Base-by-base conservation (phyloP, 1,140 invertebrate species). In the Melitaea cinxia region DNA sequence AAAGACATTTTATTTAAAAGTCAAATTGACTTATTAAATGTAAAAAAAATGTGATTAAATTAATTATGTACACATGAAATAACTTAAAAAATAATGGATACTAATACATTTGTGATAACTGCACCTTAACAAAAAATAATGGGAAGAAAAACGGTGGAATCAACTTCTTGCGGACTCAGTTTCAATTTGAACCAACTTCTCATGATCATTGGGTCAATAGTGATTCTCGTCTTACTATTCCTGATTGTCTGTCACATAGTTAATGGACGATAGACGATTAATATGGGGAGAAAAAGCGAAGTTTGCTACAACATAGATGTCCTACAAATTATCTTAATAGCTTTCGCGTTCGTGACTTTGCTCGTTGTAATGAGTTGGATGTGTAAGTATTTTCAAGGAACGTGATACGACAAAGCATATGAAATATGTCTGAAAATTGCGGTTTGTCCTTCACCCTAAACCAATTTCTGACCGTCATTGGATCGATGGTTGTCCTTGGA, bases 221-320 rank as follows among this genome's bases (percentile, higher is more conserved):
- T 85, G 2, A 85, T 87, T 4, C 65, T 89, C n/a, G 65, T 87
- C 0, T 55, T 85, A 0, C 55, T 89, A 2, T 89, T 83, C 52
- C 69, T 83, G 0, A 70, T 89, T 23, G 83, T 89, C 0, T 85
- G 84, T 26, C 80, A 82, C 30, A 80, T 88, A 0, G 82, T 82
- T 0, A 80, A 76, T 45, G 72, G 78, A 39, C 57, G 71, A 21
- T 78, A 39, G 23, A 76, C 5, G 10, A 10, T 9, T 35, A 42
- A 68, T 65, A 80, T 77, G 75, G 75, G 67, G 57, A 70, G 60
- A 23, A 68, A 63, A 10, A 61, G 30, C 9, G 30, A 23, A 0
- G 21, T 64, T 1, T 75, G 65, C 26, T 80, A 82, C 14, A 75
- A 70, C n/a, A 33, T 83, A 2, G 82, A 87, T 52, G 26, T 83